A percentile compares a stretch with the other conserved stretches of the same genome.
Conservation (phyloP, 2,113 vertebrate species). For the Aptenodytes forsteri region DNA sequence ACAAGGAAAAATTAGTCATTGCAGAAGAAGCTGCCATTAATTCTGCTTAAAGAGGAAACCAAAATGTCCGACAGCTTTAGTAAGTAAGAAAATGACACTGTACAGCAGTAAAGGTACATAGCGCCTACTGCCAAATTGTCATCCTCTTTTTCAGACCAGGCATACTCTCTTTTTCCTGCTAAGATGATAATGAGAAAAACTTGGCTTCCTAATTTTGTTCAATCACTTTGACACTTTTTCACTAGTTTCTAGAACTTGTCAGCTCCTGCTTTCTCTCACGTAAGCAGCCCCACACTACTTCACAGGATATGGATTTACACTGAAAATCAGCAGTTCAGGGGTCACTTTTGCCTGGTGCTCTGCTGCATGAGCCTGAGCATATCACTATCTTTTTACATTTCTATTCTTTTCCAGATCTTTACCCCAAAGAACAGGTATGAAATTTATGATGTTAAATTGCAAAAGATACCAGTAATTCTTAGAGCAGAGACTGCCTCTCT, state of each 20-base stretch:
- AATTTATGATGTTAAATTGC: not conserved
- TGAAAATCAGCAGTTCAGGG: fast-evolving
- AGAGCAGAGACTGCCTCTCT: not conserved
- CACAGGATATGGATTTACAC: not conserved
- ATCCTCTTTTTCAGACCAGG: not conserved
- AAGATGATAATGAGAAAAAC: not conserved
- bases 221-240: not conserved
- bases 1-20: not conserved
- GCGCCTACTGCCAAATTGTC: fast-evolving
- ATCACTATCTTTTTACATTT: not conserved
- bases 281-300: fast-evolving
- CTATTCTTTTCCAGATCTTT: not conserved
- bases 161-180: not conserved
- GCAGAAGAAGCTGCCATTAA: not conserved
- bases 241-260: not conserved
- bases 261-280: not conserved
- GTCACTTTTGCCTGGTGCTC: not conserved
- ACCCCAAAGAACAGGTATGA: not conserved
- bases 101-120: fast-evolving
- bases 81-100: not conserved
- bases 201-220: not conserved
- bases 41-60: not conserved
- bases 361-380: not conserved
- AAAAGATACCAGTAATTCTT: not conserved
- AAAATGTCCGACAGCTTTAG: not conserved